phyloP scores from a whole-genome alignment of 2,113 vertebrate species.

The Gavialis gangeticus region DNA sequence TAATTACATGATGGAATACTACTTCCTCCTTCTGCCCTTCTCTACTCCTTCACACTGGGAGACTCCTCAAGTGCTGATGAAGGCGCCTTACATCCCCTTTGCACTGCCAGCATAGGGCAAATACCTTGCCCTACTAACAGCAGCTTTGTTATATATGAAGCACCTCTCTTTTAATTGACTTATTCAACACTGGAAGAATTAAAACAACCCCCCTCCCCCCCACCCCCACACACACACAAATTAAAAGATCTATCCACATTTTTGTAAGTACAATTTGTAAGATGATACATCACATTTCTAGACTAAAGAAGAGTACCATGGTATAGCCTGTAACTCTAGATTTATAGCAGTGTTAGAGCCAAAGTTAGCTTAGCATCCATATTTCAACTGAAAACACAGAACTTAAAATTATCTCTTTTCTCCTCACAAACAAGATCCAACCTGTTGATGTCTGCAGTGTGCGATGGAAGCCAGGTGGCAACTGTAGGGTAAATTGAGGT shows the following conservation, averaged over 20 bases:
- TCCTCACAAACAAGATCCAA: constrained; percentile 49
- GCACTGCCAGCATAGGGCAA: background rate
- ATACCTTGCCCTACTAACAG: background rate
- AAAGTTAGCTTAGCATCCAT: background rate
- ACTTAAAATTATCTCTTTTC: background rate
- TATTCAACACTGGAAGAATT: background rate
- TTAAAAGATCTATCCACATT: background rate
- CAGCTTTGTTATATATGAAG: background rate
- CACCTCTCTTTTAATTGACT: background rate
- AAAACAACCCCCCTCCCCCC: background rate
- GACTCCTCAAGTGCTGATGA: background rate
- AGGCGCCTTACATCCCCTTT: background rate
- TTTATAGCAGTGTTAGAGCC: background rate
- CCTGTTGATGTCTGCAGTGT: constrained; percentile 83
- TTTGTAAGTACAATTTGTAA: background rate
- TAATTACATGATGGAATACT: background rate
- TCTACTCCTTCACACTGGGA: background rate
- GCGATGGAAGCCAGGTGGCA: constrained; percentile 81
- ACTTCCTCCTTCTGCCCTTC: background rate
- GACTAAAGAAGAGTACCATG: background rate
- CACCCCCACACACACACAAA: background rate
- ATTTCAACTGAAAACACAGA: background rate
- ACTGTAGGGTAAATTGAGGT: constrained; percentile 85
- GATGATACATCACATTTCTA: background rate
- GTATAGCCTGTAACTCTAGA: background rate